Evolutionary conservation across 2,888 invertebrate species (phyloP), one percentile per base, ranked within the genome.

Genomic region (Hofmannophila pseudospretella): DNA sequence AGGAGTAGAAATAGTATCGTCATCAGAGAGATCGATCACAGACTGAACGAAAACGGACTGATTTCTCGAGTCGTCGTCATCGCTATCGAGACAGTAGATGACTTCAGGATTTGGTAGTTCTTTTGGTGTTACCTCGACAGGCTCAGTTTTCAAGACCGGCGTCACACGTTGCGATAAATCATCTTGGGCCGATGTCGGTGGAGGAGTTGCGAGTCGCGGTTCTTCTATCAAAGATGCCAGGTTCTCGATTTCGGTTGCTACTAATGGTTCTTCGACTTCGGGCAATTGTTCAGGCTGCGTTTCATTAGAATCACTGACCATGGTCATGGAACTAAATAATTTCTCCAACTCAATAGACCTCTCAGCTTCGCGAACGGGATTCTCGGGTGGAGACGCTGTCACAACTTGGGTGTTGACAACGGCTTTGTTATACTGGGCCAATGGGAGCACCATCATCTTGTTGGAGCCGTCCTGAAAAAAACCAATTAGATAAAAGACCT

Each of bases 331-430:
- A 14, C 70, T 67, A 2, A 86, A 81, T 0, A 85, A 67, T 42
- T 73, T 77, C 44, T 85, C 81, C 19, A 86, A 45, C 29, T 82
- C 74, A n/a, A 77, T 58, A 1, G 82, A 78, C 8, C 80, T 66
- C 38, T 84, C 79, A 0, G 80, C 86, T 53, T 84, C 84, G 32
- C 67, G 69, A 1, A 64, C 64, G 0, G 86, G 76, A 41, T 78
- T 60, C 10, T 78, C 77, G 10, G 45, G 54, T 3, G 23, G 38
- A 4, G 34, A 32, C 5, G 39, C 49, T 0, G 71, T 51, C 1
- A 42, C 27, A 0, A 81, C 58, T 7, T 59, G 48, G 1, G 59
- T 50, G 1, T 48, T 39, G 1, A 73, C 54, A 29, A 63, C 61
- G 3, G 54, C 44, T 52, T 76, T 76, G 34, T 72, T 79, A 14